Percentiles rank a stretch among this genome's conserved stretches.
phyloP scores from a whole-genome alignment of 2,797 vertebrate genomes.

The Malacoctenus gilli region DNA sequence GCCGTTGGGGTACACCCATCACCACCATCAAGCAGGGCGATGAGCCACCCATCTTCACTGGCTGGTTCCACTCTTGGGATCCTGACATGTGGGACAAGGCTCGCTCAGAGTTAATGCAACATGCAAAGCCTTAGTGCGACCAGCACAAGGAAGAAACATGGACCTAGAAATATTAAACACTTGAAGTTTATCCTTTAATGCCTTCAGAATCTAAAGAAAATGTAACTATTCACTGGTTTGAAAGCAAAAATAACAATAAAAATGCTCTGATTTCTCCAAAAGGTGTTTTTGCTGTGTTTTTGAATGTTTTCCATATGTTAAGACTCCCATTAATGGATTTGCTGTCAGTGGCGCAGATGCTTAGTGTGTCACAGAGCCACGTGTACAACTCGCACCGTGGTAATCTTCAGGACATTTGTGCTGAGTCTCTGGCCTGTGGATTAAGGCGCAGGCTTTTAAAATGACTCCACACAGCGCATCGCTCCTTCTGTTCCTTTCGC shows the following conservation, averaged over 20 bases:
- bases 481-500: slow-evolving; percentile 23
- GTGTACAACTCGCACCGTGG: slow-evolving; percentile 40
- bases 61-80: slow-evolving; percentile 85
- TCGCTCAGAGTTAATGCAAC: slow-evolving; percentile 26
- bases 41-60: slow-evolving; percentile 76
- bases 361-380: slow-evolving; percentile 6
- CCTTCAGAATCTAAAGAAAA: too few species aligned
- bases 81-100: slow-evolving; percentile 70
- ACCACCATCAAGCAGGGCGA: slow-evolving; percentile 72
- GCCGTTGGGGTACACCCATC: slow-evolving; percentile 63
- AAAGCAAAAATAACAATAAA: too few species aligned
- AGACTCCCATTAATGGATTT: too few species aligned
- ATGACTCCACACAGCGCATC: slow-evolving; percentile 3
- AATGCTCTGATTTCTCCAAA: too few species aligned
- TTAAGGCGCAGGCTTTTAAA: slow-evolving; percentile 63
- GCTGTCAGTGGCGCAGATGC: slow-evolving; percentile 47
- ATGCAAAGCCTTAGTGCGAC: slow-evolving; percentile 18
- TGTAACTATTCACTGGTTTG: too few species aligned
- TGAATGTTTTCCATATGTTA: too few species aligned
- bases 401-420: slow-evolving; percentile 79
- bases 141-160: slow-evolving; percentile 13
- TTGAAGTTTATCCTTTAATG: too few species aligned
- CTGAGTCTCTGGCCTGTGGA: slow-evolving; percentile 79
- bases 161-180: too few species aligned
- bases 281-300: too few species aligned